Evolutionary conservation across 2,888 invertebrate species (phyloP).

Genomic region (Microctonus hyperodae): DNA sequence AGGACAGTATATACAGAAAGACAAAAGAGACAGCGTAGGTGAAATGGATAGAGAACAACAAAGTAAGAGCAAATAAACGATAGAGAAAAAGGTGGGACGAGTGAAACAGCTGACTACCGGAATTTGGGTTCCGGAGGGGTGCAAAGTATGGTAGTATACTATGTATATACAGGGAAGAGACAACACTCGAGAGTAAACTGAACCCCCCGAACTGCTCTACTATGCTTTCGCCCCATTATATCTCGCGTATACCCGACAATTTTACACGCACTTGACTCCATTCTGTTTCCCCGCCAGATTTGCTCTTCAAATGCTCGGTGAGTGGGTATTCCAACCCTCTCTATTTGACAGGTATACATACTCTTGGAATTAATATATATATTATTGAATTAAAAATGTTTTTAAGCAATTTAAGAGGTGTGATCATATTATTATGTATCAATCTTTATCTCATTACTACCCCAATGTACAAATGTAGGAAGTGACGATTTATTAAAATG

Average conservation of each 20-base stretch:
- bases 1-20: slow-evolving; percentile 42
- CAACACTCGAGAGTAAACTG: slow-evolving; percentile 25
- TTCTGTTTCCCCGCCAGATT: slow-evolving; percentile 46
- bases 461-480: neutral
- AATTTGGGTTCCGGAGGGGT: slow-evolving; percentile 59
- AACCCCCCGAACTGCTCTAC: slow-evolving; percentile 31
- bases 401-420: slow-evolving; percentile 17
- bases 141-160: slow-evolving; percentile 43
- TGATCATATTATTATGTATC: slow-evolving; percentile 13
- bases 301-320: slow-evolving; percentile 9
- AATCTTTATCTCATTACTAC: neutral
- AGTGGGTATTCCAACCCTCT: slow-evolving; percentile 10
- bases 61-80: neutral
- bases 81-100: slow-evolving; percentile 33
- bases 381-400: slow-evolving; percentile 10
- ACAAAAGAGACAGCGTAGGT: slow-evolving; percentile 34
- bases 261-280: slow-evolving; percentile 70
- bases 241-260: slow-evolving; percentile 60
- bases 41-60: neutral
- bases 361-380: neutral
- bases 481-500: neutral
- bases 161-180: slow-evolving; percentile 32
- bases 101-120: slow-evolving; percentile 60
- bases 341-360: slow-evolving; percentile 28
- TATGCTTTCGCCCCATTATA: slow-evolving; percentile 52